A percentile compares a stretch with the other conserved stretches of the same genome.
Evolutionary conservation across 2,888 invertebrate genomes (phyloP).

Genomic region (Bombylius discolor): DNA sequence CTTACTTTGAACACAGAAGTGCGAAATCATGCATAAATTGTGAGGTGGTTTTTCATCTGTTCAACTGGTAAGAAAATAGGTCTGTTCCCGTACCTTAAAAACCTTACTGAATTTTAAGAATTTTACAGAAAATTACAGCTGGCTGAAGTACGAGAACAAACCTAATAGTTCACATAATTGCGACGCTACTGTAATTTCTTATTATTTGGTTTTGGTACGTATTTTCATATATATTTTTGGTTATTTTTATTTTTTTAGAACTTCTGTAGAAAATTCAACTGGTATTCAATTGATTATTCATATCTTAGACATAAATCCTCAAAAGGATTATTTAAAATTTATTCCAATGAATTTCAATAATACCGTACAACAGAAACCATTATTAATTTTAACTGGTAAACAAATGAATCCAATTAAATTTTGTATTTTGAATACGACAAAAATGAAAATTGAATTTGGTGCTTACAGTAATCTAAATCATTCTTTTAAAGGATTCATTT

Average conservation of each 20-base stretch:
- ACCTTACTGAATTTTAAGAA: too few species aligned
- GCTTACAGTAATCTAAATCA: conserved; percentile 8
- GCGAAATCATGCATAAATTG: too few species aligned
- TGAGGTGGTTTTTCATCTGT: too few species aligned
- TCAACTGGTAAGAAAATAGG: too few species aligned
- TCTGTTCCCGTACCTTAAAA: too few species aligned
- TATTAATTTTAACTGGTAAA: conserved; percentile 14
- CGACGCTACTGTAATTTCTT: too few species aligned
- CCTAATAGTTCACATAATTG: too few species aligned
- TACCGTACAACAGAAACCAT: conserved; percentile 3
- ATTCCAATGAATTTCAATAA: conserved; percentile 7
- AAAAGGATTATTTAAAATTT: conserved; percentile 13
- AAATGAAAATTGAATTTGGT: conserved; percentile 12
- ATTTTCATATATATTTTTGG: background rate
- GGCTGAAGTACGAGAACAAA: too few species aligned
- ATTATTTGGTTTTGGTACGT: too few species aligned
- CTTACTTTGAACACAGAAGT: too few species aligned
- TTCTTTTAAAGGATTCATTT: conserved; percentile 12
- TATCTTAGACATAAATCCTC: conserved; percentile 15
- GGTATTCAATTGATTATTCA: conserved; percentile 15
- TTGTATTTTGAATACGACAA: conserved; percentile 8
- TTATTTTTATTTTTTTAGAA: conserved; percentile 3
- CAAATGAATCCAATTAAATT: conserved; percentile 13
- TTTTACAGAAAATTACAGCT: too few species aligned
- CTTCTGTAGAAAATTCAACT: conserved; percentile 10